Percentiles rank a stretch among this genome's conserved stretches.
These are phyloP conservation scores for Lasioglossum figueresi DNA, from an alignment of 2,888 invertebrate species.

Conservation along the genomic window DNA sequence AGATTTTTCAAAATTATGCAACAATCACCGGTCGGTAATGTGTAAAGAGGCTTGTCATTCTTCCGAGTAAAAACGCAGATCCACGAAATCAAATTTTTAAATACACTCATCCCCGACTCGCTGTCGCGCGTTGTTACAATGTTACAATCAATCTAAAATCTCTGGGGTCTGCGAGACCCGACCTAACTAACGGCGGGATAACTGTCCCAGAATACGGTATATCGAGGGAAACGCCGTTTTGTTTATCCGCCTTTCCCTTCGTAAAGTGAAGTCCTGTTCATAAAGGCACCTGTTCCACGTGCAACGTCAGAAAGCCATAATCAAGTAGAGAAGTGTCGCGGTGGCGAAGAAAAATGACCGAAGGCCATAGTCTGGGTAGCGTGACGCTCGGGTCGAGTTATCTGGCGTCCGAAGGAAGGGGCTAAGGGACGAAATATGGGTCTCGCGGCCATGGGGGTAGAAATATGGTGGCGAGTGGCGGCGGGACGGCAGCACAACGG, in stretches of 20 bases:
- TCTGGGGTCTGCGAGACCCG: no score
- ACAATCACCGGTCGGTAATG: no score
- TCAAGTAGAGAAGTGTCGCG: neutral
- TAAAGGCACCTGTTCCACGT: neutral
- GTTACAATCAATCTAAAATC: no score
- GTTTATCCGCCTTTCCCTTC: neutral
- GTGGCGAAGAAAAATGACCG: constrained; percentile 47
- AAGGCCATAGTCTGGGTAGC: constrained; percentile 29
- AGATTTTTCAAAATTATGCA: no score
- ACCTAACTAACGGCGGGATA: no score
- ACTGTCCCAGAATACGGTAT: neutral
- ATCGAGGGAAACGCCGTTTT: neutral
- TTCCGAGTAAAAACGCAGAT: no score
- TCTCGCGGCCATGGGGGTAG: constrained; percentile 75
- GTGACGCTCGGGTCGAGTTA: constrained; percentile 46
- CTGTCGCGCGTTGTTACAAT: no score
- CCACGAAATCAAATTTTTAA: no score
- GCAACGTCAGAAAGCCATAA: neutral
- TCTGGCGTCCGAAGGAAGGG: constrained; percentile 59
- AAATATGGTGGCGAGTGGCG: constrained; percentile 65
- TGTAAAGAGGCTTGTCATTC: no score
- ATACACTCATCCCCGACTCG: no score
- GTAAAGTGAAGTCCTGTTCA: no score
- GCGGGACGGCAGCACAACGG: constrained; percentile 21
- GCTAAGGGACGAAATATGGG: constrained; percentile 80